phyloP scores from a whole-genome alignment of 2,888 invertebrate species.

The Cetonia aurata region DNA sequence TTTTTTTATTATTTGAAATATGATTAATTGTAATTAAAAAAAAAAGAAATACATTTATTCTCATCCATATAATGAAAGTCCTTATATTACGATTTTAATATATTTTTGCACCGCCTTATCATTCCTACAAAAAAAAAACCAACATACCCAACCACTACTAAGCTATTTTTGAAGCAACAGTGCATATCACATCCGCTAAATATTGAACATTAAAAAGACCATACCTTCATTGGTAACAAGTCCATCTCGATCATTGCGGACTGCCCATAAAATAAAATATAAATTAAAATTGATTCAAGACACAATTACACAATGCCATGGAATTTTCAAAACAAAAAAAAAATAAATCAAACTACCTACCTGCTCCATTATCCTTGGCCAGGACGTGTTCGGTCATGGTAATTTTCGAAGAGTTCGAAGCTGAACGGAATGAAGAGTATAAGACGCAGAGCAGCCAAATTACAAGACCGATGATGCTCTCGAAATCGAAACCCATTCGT shows the following conservation, averaged over 20 bases:
- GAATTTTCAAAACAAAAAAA: conserved; percentile 31
- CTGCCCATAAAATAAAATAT: conserved; percentile 62
- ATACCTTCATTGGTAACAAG: conserved; percentile 74
- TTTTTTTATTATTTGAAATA: too few species aligned
- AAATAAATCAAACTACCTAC: conserved; percentile 60
- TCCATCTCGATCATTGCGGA: conserved; percentile 68
- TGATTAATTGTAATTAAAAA: too few species aligned
- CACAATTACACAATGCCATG: conserved; percentile 52
- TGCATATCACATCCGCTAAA: background rate
- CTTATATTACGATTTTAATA: background rate
- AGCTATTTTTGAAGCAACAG: background rate
- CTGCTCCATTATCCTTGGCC: conserved; percentile 78
- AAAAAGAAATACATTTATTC: too few species aligned
- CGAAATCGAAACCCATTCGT: conserved; percentile 81
- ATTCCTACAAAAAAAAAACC: too few species aligned
- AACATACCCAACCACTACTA: background rate
- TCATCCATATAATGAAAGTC: too few species aligned
- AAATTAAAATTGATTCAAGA: conserved; percentile 6
- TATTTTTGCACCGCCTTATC: background rate
- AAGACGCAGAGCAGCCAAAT: conserved; percentile 97
- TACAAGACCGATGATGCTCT: conserved; percentile 90
- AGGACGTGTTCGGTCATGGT: conserved; percentile 87
- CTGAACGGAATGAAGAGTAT: conserved; percentile 96
- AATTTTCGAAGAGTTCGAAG: conserved; percentile 91
- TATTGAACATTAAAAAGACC: conserved; percentile 51